Evolutionary conservation across 2,888 invertebrate species (phyloP).

Genomic region (Tipula lateralis): DNA sequence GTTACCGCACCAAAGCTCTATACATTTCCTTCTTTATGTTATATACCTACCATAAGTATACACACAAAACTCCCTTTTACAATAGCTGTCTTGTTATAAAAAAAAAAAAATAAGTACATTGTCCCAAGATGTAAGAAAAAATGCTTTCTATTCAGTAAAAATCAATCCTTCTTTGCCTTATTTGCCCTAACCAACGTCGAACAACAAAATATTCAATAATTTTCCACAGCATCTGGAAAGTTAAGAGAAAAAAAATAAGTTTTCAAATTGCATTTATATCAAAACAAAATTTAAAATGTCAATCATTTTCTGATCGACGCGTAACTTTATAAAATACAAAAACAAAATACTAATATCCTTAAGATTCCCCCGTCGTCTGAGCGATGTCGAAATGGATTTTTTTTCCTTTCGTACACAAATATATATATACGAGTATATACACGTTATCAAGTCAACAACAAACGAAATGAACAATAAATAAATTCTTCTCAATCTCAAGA

Average conservation of each 20-base stretch:
- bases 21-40: not conserved
- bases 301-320: constrained; percentile 8
- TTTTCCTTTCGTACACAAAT: too few species aligned
- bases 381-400: not conserved
- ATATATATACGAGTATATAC: too few species aligned
- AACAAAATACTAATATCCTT: not conserved
- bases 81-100: not conserved
- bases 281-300: constrained; percentile 24
- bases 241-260: not conserved
- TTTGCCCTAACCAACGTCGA: not conserved
- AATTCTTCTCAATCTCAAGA: not conserved
- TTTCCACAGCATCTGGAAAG: constrained; percentile 24
- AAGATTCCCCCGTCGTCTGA: not conserved
- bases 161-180: not conserved
- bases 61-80: not conserved
- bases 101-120: not conserved
- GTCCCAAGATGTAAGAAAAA: not conserved
- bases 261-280: not conserved
- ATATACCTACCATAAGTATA: not conserved
- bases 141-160: not conserved
- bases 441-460: not conserved
- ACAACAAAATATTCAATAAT: constrained; percentile 2
- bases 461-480: not conserved
- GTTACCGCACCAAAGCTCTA: not conserved
- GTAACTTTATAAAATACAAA: not conserved